Conservation (phyloP, 2,797 vertebrate genomes). For the Craterocephalus amniculus region DNA sequence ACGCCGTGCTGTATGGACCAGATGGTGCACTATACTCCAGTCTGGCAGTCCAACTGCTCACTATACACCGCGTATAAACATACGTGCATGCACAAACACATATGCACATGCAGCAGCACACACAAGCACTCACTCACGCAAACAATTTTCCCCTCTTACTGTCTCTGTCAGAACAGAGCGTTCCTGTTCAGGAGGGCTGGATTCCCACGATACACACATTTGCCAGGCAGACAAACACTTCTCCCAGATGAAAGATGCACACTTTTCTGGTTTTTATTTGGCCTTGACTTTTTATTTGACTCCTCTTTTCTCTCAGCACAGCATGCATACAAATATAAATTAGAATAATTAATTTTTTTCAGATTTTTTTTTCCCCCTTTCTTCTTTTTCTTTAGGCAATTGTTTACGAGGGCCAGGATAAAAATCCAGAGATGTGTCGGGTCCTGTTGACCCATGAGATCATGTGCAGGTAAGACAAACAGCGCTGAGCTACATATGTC, state of each 20-base stretch:
- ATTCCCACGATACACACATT: constrained; percentile 77
- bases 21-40: constrained; percentile 96
- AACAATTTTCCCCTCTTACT: constrained; percentile 64
- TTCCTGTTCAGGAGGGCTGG: constrained; percentile 71
- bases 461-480: constrained; percentile 91
- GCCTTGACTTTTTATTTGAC: constrained; percentile 29
- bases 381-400: constrained; percentile 85
- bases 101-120: constrained; percentile 36
- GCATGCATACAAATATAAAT: constrained; percentile 26
- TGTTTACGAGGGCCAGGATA: constrained; percentile 96
- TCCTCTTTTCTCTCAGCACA: constrained; percentile 24
- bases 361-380: constrained; percentile 11
- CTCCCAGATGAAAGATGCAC: constrained; percentile 70
- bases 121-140: constrained; percentile 25
- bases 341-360: not conserved
- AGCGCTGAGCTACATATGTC: not conserved
- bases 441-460: constrained; percentile 96
- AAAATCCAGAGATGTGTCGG: constrained; percentile 98
- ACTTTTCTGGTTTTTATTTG: constrained; percentile 48
- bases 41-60: constrained; percentile 98
- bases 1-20: constrained; percentile 91
- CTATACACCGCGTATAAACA: constrained; percentile 72
- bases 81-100: constrained; percentile 63
- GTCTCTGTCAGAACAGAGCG: constrained; percentile 76
- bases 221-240: constrained; percentile 70